Conservation (phyloP, 2,888 invertebrate genomes). For the Synergus japonicus region DNA sequence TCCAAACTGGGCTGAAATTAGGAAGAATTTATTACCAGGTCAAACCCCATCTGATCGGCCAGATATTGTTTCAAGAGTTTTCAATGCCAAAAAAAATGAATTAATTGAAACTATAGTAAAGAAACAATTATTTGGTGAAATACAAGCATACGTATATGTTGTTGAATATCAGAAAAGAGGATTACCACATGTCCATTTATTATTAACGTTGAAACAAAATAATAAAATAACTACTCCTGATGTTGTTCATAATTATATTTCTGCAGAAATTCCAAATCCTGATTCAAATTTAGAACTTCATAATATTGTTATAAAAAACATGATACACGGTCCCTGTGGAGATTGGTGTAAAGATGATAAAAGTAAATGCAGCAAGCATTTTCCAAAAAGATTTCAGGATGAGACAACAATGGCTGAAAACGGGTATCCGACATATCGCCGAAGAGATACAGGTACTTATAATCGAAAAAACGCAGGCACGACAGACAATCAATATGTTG, state of each 20-base stretch:
- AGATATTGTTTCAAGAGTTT: too few relatives aligned
- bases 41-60: constrained; percentile 24
- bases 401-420: constrained; percentile 57
- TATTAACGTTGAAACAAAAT: constrained; percentile 44
- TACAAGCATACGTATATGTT: too few relatives aligned
- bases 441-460: constrained; percentile 56
- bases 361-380: constrained; percentile 63
- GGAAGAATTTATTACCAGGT: constrained; percentile 48
- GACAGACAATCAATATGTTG: constrained; percentile 69
- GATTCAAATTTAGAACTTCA: constrained; percentile 59
- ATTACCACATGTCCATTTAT: constrained; percentile 9
- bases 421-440: constrained; percentile 62
- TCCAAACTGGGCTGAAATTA: constrained; percentile 52
- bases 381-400: constrained; percentile 61
- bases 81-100: too few relatives aligned
- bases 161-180: too few relatives aligned
- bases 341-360: constrained; percentile 35
- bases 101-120: too few relatives aligned
- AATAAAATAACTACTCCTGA: constrained; percentile 55
- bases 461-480: constrained; percentile 49
- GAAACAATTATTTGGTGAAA: too few relatives aligned
- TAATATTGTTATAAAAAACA: constrained; percentile 50
- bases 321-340: too few relatives aligned
- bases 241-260: constrained; percentile 54
- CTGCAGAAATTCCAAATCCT: constrained; percentile 65